Percentiles rank a stretch among this genome's conserved stretches.
Conservation (phyloP, 2,113 vertebrate species). For the Tinamus guttatus region DNA sequence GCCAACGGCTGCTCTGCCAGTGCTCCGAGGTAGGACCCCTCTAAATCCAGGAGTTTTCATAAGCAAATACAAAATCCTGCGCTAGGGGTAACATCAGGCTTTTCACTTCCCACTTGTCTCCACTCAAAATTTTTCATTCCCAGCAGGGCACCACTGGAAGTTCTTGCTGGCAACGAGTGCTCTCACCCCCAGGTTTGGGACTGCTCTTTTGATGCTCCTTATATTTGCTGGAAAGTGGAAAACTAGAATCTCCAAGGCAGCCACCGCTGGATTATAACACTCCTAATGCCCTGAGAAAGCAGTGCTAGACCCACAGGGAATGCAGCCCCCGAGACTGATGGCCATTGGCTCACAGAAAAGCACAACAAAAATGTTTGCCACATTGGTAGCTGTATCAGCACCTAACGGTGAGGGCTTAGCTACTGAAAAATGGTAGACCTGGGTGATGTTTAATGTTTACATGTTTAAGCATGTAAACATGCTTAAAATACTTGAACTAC, state of each 20-base stretch:
- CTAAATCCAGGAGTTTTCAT: background rate
- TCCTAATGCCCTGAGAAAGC: background rate
- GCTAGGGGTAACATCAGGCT: background rate
- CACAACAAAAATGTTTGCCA: background rate
- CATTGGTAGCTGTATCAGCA: background rate
- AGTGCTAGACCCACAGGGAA: background rate
- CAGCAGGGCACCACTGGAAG: background rate
- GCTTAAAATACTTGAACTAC: background rate
- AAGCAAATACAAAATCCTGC: background rate
- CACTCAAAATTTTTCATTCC: background rate
- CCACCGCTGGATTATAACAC: background rate
- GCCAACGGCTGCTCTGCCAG: background rate
- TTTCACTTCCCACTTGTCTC: background rate
- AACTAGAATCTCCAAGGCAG: background rate
- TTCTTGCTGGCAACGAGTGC: background rate
- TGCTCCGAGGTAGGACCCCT: background rate
- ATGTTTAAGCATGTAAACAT: background rate
- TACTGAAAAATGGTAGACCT: background rate
- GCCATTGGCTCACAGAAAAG: background rate
- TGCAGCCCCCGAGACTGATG: background rate
- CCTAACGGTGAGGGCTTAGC: background rate
- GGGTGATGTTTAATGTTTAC: background rate
- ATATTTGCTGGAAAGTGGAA: background rate
- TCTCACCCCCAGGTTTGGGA: background rate
- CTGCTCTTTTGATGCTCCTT: background rate